phyloP scores from a whole-genome alignment of 2,113 vertebrate species.

The Sturnira hondurensis region DNA sequence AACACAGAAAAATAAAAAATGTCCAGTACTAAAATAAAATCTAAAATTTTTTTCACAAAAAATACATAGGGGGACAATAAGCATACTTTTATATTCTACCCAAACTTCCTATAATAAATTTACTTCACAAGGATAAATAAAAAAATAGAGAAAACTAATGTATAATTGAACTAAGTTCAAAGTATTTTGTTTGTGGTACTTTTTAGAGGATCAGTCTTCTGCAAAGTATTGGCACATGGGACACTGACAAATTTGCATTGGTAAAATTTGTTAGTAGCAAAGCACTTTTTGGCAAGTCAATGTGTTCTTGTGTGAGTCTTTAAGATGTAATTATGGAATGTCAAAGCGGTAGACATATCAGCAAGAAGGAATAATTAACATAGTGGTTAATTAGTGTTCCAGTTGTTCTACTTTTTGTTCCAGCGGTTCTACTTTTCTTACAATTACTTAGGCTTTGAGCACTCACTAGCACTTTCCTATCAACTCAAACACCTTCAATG shows the following conservation, averaged over 20 bases:
- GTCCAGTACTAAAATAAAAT: background rate
- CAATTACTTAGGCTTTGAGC: background rate
- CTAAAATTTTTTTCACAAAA: background rate
- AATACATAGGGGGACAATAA: background rate
- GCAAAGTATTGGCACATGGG: background rate
- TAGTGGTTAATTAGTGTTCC: background rate
- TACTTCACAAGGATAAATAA: background rate
- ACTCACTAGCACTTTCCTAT: background rate
- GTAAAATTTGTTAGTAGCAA: background rate
- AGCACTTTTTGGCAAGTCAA: background rate
- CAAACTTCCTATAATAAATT: background rate
- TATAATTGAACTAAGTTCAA: background rate
- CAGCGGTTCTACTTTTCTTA: background rate
- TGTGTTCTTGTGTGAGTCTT: background rate
- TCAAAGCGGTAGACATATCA: background rate
- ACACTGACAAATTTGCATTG: background rate
- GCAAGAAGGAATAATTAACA: background rate
- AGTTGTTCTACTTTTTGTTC: background rate
- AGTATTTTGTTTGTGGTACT: background rate
- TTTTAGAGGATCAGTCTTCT: background rate
- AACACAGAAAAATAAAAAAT: background rate
- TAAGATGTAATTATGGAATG: background rate
- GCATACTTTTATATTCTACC: background rate
- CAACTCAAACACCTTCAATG: background rate
- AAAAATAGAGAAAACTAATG: background rate